Evolutionary conservation across 2,113 vertebrate species (phyloP), one percentile per base, ranked within the genome.

Genomic region (Spea bombifrons): DNA sequence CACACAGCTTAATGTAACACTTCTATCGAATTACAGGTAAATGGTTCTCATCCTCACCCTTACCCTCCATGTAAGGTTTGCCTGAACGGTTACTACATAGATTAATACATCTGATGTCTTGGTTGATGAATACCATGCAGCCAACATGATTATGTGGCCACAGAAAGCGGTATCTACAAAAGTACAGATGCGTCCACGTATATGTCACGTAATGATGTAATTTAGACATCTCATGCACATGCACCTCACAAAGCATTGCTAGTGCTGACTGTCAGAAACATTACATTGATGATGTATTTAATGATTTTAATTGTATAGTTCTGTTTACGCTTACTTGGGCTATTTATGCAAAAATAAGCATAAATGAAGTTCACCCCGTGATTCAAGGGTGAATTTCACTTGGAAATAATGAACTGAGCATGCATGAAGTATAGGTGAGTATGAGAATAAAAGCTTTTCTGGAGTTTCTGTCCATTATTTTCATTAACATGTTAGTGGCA

Each of bases 91-190:
- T 55, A 47, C 52, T 67, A 64, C 68, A 47, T 57, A 65, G 43
- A 66, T 59, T 61, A 30, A 67, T 67, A 68, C n/a, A 49, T 73
- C 17, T 80, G 71, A 80, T 80, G 64, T 80, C 65, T 80, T 59
- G 78, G 78, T 80, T 80, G 78, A 80, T 80, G 78, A 80, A 80
- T 80, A 80, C 78, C 78, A 80, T 74, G 78, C 78, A 80, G 78
- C 78, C 78, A 80, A 66, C 78, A 80, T 74, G 78, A 67, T 61
- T 30, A 74, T 80, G 78, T 80, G 78, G 78, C 78, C 78, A 80
- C 78, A 80, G 64, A 74, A 80, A 45, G 61, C 78, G 71, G 78
- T 80, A 80, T 80, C 73, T 80, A 80, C 78, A 74, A 59, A 79
- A 80, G 64, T 80, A 80, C 71, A 66, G 71, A 80, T 80, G 78